A percentile compares a stretch with the other conserved stretches of the same genome.
phyloP scores from a whole-genome alignment of 2,888 invertebrate species.

The Tipula confusa region DNA sequence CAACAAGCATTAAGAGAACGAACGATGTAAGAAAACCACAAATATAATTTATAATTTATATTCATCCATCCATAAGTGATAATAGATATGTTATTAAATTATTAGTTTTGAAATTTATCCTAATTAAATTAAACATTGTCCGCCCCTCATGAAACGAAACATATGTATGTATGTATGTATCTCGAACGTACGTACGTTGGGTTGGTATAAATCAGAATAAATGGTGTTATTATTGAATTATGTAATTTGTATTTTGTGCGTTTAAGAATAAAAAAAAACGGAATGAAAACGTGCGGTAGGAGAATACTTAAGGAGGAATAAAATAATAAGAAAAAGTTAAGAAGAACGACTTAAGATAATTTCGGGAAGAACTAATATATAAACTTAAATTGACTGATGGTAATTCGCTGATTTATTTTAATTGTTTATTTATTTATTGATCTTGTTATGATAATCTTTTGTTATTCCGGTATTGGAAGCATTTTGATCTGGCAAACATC shows the following conservation, averaged over 20 bases:
- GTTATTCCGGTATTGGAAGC: no score
- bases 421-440: no score
- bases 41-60: conserved; percentile 25
- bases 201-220: background rate
- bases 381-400: background rate
- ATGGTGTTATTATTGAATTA: conserved; percentile 25
- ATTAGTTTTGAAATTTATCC: conserved; percentile 16
- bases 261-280: background rate
- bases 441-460: no score
- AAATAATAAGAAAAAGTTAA: background rate
- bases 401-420: background rate
- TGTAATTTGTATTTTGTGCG: background rate
- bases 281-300: background rate
- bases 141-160: conserved; percentile 4
- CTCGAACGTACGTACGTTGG: background rate
- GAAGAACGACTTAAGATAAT: background rate
- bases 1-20: background rate
- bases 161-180: no score
- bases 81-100: conserved; percentile 25
- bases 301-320: background rate
- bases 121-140: background rate
- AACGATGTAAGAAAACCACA: background rate
- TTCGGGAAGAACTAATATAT: background rate
- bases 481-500: no score
- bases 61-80: conserved; percentile 25